Base-by-base conservation (phyloP, 1,140 invertebrate genomes). In the Camponotus vicinus region DNA sequence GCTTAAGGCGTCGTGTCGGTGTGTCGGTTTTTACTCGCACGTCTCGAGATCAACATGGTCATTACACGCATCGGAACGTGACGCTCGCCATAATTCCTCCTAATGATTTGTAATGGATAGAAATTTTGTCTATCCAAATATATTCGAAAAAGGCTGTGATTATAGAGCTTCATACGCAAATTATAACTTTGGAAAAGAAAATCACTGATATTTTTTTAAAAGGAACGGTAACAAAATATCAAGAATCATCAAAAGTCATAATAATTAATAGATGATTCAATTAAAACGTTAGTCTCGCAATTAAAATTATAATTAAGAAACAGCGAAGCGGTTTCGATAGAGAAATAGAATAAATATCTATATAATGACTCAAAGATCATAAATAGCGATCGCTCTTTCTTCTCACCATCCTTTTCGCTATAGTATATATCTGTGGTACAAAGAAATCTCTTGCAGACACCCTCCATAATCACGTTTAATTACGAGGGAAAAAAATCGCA, bases 391-490 rank as follows among this genome's bases (percentile, higher is more conserved):
- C 40, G 21, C 34, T 40, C 66, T 78, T 42, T 77, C 61, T 85
- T 57, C 83, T 71, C 69, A 7, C 55, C 32, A 37, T 42, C 64
- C n/a, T 40, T 64, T 45, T 55, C 67, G 67, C 67, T 40, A 15
- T 45, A 40, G 52, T 32, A 49, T 32, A 3, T 40, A 40, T 40
- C 18, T 32, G 18, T 27, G 6, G 55, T 57, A 82, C 79, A 75
- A 83, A 83, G 55, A 83, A 49, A 73, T 73, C 55, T 75, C 52
- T 52, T 52, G 42, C 42, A 45, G 61, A 82, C 67, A 73, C 55
- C 69, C 79, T 83, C 79, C 73, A 70, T 83, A 83, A 83, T 83
- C 79, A 83, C 79, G 69, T 83, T 83, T 83, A 83, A 83, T 83
- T 83, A 83, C 69, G 55, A 83, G 69, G 21, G 55, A 55, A 83